Evolutionary conservation across 2,888 invertebrate genomes (phyloP), one percentile per base, ranked within the genome.

Genomic region (Drosophila nigritarsus): DNA sequence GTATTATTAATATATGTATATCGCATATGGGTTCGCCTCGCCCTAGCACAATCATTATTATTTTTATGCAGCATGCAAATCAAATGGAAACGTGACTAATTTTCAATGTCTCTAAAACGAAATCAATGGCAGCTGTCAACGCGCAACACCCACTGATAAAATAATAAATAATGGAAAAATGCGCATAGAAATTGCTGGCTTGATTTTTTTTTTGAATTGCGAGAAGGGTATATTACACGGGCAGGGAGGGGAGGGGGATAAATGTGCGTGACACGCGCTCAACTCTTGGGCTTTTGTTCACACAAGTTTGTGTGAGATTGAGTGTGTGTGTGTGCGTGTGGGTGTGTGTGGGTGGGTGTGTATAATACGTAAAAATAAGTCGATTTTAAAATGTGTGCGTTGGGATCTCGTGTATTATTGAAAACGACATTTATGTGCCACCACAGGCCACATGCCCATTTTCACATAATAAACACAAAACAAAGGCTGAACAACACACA

Each of bases 111-210:
- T 70, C 70, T 42, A 63, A 78, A 75, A 51, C 65, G 77, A 77
- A 83, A 64, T 77, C 88, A 85, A 83, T 89, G 88, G 61, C 74
- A 75, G 80, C 88, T 87, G 83, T 83, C 78, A 78, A 64, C 83
- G 53, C 40, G 24, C 29, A 3, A 42, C 24, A 3, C 51, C 36
- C 42, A n/a, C 49, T 8, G 50, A 71, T 80, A 51, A 70, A 78
- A 89, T 82, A 79, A 89, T 89, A 85, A 89, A 89, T 89, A 85
- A 89, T 89, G 74, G 67, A 87, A 87, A 87, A 89, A 85, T 87
- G 72, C 89, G 89, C 89, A 89, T 87, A 76, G 88, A 65, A 84
- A 87, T 78, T 67, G 72, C 27, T 51, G 55, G 55, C 30, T 65
- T 50, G 62, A 50, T 55, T 30, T 45, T 18, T 40, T 40, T 18